Percentiles rank a stretch among this genome's conserved stretches.
Evolutionary conservation across 2,797 vertebrate species (phyloP).

Genomic region (Hypotaenidia okinawae): DNA sequence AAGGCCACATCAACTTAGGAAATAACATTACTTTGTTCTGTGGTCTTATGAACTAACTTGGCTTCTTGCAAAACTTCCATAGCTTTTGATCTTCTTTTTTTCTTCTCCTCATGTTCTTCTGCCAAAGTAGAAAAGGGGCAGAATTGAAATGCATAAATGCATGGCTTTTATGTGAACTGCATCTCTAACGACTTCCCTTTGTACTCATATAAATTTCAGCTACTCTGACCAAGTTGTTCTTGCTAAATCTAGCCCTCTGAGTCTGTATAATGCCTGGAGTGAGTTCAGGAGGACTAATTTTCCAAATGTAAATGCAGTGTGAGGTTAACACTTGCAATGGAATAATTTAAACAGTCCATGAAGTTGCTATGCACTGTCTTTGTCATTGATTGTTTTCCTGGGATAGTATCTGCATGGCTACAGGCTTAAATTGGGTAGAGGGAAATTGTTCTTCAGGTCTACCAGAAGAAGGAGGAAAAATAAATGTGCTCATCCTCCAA

Average conservation of each 20-base stretch:
- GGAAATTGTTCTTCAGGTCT: background rate
- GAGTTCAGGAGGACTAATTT: slow-evolving; percentile 56
- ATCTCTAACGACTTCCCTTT: slow-evolving; percentile 48
- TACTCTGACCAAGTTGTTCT: slow-evolving; percentile 59
- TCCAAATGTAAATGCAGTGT: slow-evolving; percentile 53
- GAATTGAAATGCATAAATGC: slow-evolving; percentile 60
- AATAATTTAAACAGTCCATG: background rate
- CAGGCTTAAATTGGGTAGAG: background rate
- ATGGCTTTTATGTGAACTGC: slow-evolving; percentile 49
- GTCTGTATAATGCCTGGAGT: slow-evolving; percentile 40
- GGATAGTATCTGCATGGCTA: background rate
- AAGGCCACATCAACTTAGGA: slow-evolving; percentile 57
- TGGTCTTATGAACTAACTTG: slow-evolving; percentile 62
- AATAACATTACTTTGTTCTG: slow-evolving; percentile 68
- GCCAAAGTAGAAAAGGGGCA: slow-evolving; percentile 44
- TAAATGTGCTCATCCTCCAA: background rate
- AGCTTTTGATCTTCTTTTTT: slow-evolving; percentile 66
- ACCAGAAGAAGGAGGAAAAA: background rate
- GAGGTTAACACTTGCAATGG: background rate
- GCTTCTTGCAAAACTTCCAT: slow-evolving; percentile 61
- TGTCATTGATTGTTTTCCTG: background rate
- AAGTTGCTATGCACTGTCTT: background rate
- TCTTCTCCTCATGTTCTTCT: slow-evolving; percentile 35
- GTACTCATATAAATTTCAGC: slow-evolving; percentile 58
- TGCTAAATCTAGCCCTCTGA: slow-evolving; percentile 50